A percentile compares a stretch with the other conserved stretches of the same genome.
These are phyloP conservation scores for Drosophila sordidula DNA, from an alignment of 2,888 invertebrate species.

Conservation along the genomic window DNA sequence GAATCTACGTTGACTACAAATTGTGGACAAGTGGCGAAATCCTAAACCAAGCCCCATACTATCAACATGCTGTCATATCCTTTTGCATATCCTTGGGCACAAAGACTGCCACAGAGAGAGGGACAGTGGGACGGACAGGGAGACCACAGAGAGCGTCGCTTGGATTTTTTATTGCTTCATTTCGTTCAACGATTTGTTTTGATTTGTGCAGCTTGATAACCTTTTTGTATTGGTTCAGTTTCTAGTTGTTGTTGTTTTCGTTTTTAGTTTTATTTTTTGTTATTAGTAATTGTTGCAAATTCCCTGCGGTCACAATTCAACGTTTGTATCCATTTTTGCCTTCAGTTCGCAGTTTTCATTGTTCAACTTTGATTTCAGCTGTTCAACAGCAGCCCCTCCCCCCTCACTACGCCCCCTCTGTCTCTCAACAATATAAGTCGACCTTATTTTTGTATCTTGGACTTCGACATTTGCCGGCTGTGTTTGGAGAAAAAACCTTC, in stretches of 20 bases:
- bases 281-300: slow-evolving; percentile 74
- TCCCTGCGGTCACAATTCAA: slow-evolving; percentile 68
- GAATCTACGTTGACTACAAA: slow-evolving; percentile 44
- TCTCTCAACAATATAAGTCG: slow-evolving; percentile 21
- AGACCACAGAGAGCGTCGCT: slow-evolving; percentile 50
- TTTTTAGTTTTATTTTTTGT: slow-evolving; percentile 39
- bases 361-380: slow-evolving; percentile 60
- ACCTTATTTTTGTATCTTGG: slow-evolving; percentile 60
- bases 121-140: slow-evolving; percentile 7
- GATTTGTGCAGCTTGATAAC: slow-evolving; percentile 75
- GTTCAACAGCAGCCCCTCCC: slow-evolving; percentile 25
- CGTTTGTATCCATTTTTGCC: slow-evolving; percentile 55
- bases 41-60: slow-evolving; percentile 55
- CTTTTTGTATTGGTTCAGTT: slow-evolving; percentile 61
- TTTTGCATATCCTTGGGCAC: slow-evolving; percentile 73
- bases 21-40: slow-evolving; percentile 59
- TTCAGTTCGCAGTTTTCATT: slow-evolving; percentile 48
- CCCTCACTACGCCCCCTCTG: neutral
- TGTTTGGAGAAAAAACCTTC: slow-evolving; percentile 16
- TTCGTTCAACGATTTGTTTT: slow-evolving; percentile 73
- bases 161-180: slow-evolving; percentile 74
- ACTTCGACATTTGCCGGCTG: slow-evolving; percentile 61
- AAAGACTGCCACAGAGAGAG: slow-evolving; percentile 4
- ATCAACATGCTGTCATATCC: slow-evolving; percentile 77
- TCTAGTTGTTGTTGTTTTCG: slow-evolving; percentile 32